These are phyloP conservation scores for Phlogophora meticulosa DNA, from an alignment of 2,888 invertebrate species.

Conservation along the genomic window DNA sequence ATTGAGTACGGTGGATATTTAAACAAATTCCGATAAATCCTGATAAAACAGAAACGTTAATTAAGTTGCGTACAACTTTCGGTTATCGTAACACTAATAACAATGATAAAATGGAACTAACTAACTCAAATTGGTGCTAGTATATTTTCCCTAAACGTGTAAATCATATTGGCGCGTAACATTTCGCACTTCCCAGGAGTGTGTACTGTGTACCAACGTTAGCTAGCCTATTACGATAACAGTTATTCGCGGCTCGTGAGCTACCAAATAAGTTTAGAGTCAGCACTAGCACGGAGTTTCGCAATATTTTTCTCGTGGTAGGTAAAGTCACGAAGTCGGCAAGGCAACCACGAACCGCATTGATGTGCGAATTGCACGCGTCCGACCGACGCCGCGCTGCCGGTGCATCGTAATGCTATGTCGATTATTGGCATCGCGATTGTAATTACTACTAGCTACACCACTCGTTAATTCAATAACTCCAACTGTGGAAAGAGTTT, in stretches of 20 bases:
- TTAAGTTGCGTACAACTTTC: slow-evolving; percentile 35
- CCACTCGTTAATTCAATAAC: slow-evolving; percentile 51
- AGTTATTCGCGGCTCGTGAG: slow-evolving; percentile 84
- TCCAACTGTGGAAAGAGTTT: slow-evolving; percentile 45
- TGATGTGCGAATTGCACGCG: slow-evolving; percentile 69
- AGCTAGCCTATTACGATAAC: slow-evolving; percentile 81
- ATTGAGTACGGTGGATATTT: slow-evolving; percentile 17
- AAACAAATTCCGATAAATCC: slow-evolving; percentile 24
- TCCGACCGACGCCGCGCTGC: slow-evolving; percentile 11
- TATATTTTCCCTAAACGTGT: slow-evolving; percentile 56
- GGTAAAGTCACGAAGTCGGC: slow-evolving; percentile 77
- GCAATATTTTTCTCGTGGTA: slow-evolving; percentile 81
- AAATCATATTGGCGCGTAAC: slow-evolving; percentile 57
- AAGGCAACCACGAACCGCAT: slow-evolving; percentile 64
- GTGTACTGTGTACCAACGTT: slow-evolving; percentile 64
- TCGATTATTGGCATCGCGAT: slow-evolving; percentile 62
- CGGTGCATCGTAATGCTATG: slow-evolving; percentile 57
- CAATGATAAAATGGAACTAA: slow-evolving; percentile 52
- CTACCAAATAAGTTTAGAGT: slow-evolving; percentile 82
- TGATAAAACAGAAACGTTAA: slow-evolving; percentile 34
- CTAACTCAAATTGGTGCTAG: slow-evolving; percentile 31
- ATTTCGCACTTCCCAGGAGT: slow-evolving; percentile 74
- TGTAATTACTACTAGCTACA: slow-evolving; percentile 54
- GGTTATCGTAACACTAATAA: slow-evolving; percentile 38
- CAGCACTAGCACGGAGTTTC: slow-evolving; percentile 73